Percentiles rank a stretch among this genome's conserved stretches.
phyloP scores from a whole-genome alignment of 2,888 invertebrate species.

The Drosophila atripex region DNA sequence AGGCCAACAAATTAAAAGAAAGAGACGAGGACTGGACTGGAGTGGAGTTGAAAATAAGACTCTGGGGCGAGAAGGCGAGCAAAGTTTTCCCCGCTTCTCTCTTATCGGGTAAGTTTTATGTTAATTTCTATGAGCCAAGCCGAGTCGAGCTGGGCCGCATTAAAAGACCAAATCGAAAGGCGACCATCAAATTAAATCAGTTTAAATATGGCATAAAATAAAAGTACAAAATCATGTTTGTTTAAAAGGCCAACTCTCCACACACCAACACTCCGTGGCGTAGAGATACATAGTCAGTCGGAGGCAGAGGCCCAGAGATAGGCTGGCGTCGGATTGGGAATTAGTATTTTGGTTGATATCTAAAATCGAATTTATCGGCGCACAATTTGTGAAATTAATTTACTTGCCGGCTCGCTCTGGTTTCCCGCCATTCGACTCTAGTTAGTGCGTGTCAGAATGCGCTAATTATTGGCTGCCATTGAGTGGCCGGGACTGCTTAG shows the following conservation, averaged over 20 bases:
- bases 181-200: constrained; percentile 64
- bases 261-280: neutral
- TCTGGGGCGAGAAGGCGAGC: neutral
- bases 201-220: constrained; percentile 70
- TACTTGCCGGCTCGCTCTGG: constrained; percentile 45
- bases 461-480: constrained; percentile 53
- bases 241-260: constrained; percentile 53
- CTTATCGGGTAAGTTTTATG: constrained; percentile 55
- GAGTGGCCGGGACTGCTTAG: too few species aligned
- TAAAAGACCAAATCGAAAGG: constrained; percentile 36
- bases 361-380: constrained; percentile 61
- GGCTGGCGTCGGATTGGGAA: too few species aligned
- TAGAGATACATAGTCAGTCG: too few species aligned
- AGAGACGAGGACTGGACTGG: constrained; percentile 32
- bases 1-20: constrained; percentile 39
- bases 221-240: constrained; percentile 74
- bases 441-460: constrained; percentile 68
- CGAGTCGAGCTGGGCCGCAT: constrained; percentile 3
- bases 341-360: constrained; percentile 22
- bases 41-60: constrained; percentile 3
- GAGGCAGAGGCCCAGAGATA: too few species aligned
- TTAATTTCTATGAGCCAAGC: constrained; percentile 43
- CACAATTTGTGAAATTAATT: constrained; percentile 80
- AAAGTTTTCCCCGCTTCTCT: constrained; percentile 14
- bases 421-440: constrained; percentile 33